Base-by-base conservation (phyloP, 2,797 vertebrate genomes). In the Hypotaenidia okinawae region DNA sequence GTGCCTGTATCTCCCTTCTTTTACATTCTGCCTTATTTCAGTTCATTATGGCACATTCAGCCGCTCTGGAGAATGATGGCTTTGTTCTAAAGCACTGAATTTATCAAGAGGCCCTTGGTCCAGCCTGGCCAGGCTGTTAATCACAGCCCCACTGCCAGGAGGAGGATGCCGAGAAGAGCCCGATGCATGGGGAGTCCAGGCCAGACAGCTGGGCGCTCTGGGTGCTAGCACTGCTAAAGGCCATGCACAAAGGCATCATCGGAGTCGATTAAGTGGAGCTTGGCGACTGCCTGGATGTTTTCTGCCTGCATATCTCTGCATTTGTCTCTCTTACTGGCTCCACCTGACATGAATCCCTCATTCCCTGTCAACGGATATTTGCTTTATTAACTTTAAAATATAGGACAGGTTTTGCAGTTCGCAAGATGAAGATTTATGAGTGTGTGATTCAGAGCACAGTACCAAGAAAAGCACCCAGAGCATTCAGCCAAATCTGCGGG, bases 21-120 rank as follows among this genome's bases (percentile, higher is more conserved):
- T 96, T 98, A 95, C 97, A 96, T 96, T 97, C 97, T 97, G 97
- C 97, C 97, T 97, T 97, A 96, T 95, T 97, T 97, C 90, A 90
- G 87, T 97, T 98, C 98, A 98, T 98, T 98, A 96, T 27, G 41
- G 96, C 90, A 93, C 96, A 97, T 97, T 97, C 97, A 97, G 94
- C 93, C 86, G 54, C 97, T 96, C 83, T 87, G 94, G 93, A 98
- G 98, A 99, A 99, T 97, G 98, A 97, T 86, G 96, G 93, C 98
- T 98, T 99, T 99, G 98, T 99, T 98, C 97, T 94, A 80, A 97
- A 95, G 96, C 95, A 95, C 87, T 78, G 45, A 96, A 97, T 96
- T 97, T 97, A 97, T 97, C 97, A 97, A 95, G 95, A 96, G 95
- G 96, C 94, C 97, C 74, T 61, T 35, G 51, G 86, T 83, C 90